Evolutionary conservation across 2,888 invertebrate species (phyloP).

Genomic region (Tetranychus truncatus): DNA sequence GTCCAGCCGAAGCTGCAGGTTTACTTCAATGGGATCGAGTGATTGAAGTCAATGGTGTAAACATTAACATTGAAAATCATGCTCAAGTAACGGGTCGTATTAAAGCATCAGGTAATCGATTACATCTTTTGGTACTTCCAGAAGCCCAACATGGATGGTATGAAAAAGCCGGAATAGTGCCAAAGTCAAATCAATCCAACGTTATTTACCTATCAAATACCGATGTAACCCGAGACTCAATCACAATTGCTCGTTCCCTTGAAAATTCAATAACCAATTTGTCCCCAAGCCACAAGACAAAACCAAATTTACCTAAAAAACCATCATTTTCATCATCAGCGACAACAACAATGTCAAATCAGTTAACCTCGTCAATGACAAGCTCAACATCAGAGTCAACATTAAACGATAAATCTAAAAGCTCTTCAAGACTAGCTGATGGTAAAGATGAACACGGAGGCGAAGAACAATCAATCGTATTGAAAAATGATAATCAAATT

Average conservation of each 20-base stretch:
- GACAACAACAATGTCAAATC: background rate
- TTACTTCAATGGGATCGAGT: conserved; percentile 7
- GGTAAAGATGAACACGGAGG: background rate
- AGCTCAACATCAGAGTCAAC: background rate
- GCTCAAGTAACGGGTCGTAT: conserved; percentile 2
- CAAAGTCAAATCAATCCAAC: conserved; percentile 4
- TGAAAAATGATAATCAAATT: background rate
- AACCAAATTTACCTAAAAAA: background rate
- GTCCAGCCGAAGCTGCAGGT: background rate
- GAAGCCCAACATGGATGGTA: conserved; percentile 5
- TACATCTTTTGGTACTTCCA: conserved; percentile 7
- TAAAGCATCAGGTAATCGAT: background rate
- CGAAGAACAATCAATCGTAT: background rate
- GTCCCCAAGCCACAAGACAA: background rate
- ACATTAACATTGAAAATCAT: conserved; percentile 10
- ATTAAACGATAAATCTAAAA: background rate
- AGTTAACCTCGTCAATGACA: background rate
- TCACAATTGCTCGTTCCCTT: background rate
- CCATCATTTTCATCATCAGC: background rate
- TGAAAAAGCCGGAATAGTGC: background rate
- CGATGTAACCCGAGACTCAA: background rate
- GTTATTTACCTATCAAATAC: conserved; percentile 4
- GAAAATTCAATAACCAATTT: background rate
- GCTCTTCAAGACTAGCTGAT: background rate
- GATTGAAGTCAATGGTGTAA: conserved; percentile 10